Evolutionary conservation across 2,113 vertebrate species (phyloP).

Genomic region (Pseudorhombus dupliciocellatus): DNA sequence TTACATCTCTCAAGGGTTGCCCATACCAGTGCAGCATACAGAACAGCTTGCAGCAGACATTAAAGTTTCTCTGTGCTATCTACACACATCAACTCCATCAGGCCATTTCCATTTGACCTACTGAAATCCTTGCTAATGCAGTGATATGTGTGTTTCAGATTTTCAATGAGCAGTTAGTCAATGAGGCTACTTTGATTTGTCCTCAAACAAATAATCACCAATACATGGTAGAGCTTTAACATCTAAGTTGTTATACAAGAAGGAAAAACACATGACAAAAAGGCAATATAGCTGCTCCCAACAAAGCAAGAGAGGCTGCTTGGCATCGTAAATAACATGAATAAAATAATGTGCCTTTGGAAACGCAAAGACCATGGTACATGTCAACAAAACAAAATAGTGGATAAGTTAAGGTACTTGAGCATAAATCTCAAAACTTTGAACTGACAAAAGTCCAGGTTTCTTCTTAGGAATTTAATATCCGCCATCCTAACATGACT

Average conservation of each 20-base stretch:
- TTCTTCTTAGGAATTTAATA: background rate
- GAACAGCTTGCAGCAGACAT: conserved; percentile 11
- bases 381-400: background rate
- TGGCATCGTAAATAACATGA: background rate
- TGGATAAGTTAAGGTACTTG: conserved; percentile 7
- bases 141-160: background rate
- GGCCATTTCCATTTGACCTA: background rate
- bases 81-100: background rate
- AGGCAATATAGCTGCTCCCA: background rate
- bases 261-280: background rate
- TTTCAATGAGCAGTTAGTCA: background rate
- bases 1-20: background rate
- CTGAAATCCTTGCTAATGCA: background rate
- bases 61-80: background rate
- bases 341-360: background rate
- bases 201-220: background rate
- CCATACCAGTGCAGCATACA: background rate
- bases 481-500: background rate
- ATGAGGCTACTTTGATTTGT: background rate
- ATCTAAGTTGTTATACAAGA: background rate
- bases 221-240: too few relatives aligned
- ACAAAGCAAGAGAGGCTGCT: background rate
- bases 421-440: conserved; percentile 7
- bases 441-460: background rate
- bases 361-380: background rate